Evolutionary conservation across 2,888 invertebrate species (phyloP).

Genomic region (Protula sp.): DNA sequence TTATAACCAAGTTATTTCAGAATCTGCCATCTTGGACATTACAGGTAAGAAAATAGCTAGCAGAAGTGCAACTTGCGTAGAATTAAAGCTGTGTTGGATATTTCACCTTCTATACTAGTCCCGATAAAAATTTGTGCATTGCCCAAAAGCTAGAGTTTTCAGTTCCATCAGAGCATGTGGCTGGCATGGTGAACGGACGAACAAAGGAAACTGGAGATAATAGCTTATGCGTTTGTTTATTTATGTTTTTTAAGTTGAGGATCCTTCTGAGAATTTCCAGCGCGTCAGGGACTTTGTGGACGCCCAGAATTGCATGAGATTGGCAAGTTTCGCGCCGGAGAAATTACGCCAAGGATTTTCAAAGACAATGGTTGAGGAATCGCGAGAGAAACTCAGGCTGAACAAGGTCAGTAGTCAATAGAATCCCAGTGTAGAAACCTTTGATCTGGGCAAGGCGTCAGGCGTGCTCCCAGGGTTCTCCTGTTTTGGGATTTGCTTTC

Average conservation of each 20-base stretch:
- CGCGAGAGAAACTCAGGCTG: slow-evolving; percentile 66
- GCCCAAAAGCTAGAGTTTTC: too few species aligned
- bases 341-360: slow-evolving; percentile 69
- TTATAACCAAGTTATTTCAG: slow-evolving; percentile 59
- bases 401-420: slow-evolving; percentile 58
- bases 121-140: too few species aligned
- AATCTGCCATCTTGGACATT: slow-evolving; percentile 63
- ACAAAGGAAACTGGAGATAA: too few species aligned
- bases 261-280: slow-evolving; percentile 86
- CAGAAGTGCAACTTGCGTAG: too few species aligned
- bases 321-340: slow-evolving; percentile 66
- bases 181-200: too few species aligned
- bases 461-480: too few species aligned
- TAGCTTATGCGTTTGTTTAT: not conserved
- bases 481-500: too few species aligned
- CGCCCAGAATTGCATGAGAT: slow-evolving; percentile 65
- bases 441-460: too few species aligned
- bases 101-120: too few species aligned
- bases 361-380: slow-evolving; percentile 71
- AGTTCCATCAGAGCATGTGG: too few species aligned
- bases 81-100: too few species aligned
- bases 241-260: slow-evolving; percentile 67
- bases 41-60: slow-evolving; percentile 68
- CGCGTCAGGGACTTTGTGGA: slow-evolving; percentile 86
- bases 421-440: too few species aligned